A percentile compares a stretch with the other conserved stretches of the same genome.
These are phyloP conservation scores for Prunella himalayana DNA, from an alignment of 2,113 vertebrate species.

Conservation along the genomic window DNA sequence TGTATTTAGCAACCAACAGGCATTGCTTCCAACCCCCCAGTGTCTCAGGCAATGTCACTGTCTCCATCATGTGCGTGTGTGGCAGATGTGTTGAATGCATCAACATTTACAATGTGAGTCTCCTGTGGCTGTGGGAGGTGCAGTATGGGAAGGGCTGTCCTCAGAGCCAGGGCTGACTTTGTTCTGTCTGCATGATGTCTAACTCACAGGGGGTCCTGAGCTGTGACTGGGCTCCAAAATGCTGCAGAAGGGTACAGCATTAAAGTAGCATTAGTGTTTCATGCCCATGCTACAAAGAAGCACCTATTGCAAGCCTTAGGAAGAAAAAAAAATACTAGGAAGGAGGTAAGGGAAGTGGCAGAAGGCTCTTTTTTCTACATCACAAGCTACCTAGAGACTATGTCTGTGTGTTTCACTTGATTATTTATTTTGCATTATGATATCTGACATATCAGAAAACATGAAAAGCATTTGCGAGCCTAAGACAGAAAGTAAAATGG, in stretches of 20 bases:
- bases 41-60: neutral
- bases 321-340: neutral
- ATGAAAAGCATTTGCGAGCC: neutral
- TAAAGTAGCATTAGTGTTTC: neutral
- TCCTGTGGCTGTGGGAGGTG: neutral
- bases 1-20: neutral
- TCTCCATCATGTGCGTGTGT: neutral
- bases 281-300: neutral
- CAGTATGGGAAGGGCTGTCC: neutral
- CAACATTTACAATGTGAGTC: neutral
- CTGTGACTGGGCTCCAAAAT: neutral
- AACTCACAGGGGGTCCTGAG: neutral
- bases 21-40: neutral
- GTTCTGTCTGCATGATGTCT: neutral
- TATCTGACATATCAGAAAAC: conserved; percentile 14
- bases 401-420: neutral
- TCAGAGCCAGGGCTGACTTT: neutral
- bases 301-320: neutral
- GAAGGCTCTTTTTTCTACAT: neutral
- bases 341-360: neutral
- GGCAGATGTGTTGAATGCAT: conserved; percentile 22
- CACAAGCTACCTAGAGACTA: neutral
- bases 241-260: neutral
- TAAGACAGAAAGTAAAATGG: conserved; percentile 8
- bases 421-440: conserved; percentile 40